Percentiles rank a stretch among this genome's conserved stretches.
phyloP scores from a whole-genome alignment of 2,797 vertebrate species.

The Ispidina lecontei region DNA sequence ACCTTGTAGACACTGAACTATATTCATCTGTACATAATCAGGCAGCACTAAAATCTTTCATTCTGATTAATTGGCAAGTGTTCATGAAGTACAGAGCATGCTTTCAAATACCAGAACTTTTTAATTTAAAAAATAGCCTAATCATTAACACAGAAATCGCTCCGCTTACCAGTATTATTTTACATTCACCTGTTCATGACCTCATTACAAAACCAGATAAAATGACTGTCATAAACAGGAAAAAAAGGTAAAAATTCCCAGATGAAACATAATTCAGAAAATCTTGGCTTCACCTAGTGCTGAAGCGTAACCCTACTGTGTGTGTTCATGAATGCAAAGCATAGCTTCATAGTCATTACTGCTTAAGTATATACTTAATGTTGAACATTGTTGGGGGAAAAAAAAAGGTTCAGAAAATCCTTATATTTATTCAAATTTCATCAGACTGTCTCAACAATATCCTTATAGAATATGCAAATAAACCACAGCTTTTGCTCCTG shows the following conservation, averaged over 20 bases:
- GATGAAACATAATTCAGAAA: constrained; percentile 82
- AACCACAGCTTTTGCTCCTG: constrained; percentile 26
- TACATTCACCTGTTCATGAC: constrained; percentile 83
- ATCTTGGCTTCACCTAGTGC: constrained; percentile 79
- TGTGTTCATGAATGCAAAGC: constrained; percentile 78
- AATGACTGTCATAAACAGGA: constrained; percentile 83
- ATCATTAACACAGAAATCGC: constrained; percentile 81
- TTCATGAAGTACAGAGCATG: constrained; percentile 70
- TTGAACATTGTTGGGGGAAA: constrained; percentile 58
- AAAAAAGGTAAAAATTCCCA: constrained; percentile 80
- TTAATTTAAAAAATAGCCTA: constrained; percentile 80
- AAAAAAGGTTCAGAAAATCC: constrained; percentile 66
- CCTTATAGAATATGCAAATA: constrained; percentile 78
- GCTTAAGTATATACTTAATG: constrained; percentile 77
- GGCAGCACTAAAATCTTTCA: constrained; percentile 76
- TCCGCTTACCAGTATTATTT: constrained; percentile 80
- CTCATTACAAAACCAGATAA: constrained; percentile 82
- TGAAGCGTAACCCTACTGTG: constrained; percentile 76
- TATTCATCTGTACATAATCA: constrained; percentile 74
- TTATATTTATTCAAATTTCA: constrained; percentile 76
- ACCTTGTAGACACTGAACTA: constrained; percentile 62
- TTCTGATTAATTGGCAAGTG: constrained; percentile 79
- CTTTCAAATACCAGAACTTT: constrained; percentile 80
- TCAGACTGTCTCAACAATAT: constrained; percentile 62
- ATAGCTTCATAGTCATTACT: constrained; percentile 69